These are phyloP conservation scores for Leptocoma aspasia DNA, from an alignment of 2,113 vertebrate genomes.

Conservation along the genomic window DNA sequence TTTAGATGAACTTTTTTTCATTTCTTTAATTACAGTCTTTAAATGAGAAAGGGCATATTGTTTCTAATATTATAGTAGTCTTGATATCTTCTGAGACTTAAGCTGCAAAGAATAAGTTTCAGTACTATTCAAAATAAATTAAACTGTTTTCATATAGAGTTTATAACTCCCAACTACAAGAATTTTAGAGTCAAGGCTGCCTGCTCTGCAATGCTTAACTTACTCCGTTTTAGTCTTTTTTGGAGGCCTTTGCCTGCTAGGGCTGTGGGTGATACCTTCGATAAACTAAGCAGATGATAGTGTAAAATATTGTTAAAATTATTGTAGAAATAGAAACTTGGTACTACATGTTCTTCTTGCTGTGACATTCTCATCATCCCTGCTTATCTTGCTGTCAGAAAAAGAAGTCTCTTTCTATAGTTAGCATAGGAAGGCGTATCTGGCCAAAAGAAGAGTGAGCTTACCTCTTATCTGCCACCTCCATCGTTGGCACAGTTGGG, in stretches of 20 bases:
- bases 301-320: constrained; percentile 3
- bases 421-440: background rate
- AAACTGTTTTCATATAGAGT: background rate
- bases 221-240: background rate
- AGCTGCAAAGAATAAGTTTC: background rate
- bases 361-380: background rate
- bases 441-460: background rate
- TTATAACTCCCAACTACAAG: background rate
- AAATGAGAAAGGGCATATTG: background rate
- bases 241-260: background rate
- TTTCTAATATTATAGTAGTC: background rate
- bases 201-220: background rate
- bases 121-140: background rate
- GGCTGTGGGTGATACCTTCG: background rate
- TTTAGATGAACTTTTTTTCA: background rate
- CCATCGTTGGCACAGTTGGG: background rate
- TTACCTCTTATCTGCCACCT: background rate
- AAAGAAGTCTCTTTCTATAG: background rate
- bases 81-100: background rate
- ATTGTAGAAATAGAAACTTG: constrained; percentile 5
- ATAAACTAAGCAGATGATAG: background rate
- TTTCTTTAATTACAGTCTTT: background rate
- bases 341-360: constrained; percentile 3
- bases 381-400: constrained; percentile 18
- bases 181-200: background rate